These are phyloP conservation scores for Spodoptera picta DNA, from an alignment of 2,888 invertebrate species.

Conservation along the genomic window DNA sequence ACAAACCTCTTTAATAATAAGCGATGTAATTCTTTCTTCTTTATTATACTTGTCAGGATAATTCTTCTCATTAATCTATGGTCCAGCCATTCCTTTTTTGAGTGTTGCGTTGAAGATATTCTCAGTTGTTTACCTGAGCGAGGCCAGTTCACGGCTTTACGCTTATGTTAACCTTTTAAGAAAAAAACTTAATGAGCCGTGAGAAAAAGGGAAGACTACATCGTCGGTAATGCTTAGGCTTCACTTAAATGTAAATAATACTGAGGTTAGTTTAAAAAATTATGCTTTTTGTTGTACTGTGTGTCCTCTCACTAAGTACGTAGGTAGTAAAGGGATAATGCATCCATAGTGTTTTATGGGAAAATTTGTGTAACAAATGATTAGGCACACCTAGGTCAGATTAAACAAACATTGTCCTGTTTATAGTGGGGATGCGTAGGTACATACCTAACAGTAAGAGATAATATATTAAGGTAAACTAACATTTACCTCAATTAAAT, in stretches of 20 bases:
- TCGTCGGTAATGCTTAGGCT: constrained; percentile 52
- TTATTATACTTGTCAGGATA: constrained; percentile 20
- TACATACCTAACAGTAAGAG: constrained; percentile 1
- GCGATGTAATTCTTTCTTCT: not conserved
- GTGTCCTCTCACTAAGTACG: too few species aligned
- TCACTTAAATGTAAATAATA: constrained; percentile 56
- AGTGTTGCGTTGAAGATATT: constrained; percentile 61
- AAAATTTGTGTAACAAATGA: constrained; percentile 13
- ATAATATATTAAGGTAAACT: constrained; percentile 38
- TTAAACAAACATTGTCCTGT: constrained; percentile 34
- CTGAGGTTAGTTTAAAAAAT: constrained; percentile 16
- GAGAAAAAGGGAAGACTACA: constrained; percentile 66
- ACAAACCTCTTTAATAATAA: constrained; percentile 26
- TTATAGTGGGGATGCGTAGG: constrained; percentile 7
- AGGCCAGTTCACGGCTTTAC: constrained; percentile 72
- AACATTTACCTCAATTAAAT: constrained; percentile 36
- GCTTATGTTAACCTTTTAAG: constrained; percentile 79
- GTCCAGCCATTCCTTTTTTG: constrained; percentile 44
- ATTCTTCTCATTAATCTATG: constrained; percentile 38
- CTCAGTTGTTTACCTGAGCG: constrained; percentile 66
- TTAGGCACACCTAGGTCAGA: not conserved
- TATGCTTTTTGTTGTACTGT: not conserved
- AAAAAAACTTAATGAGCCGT: constrained; percentile 79
- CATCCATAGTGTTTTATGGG: not conserved
- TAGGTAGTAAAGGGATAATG: not conserved